phyloP scores from a whole-genome alignment of 2,113 vertebrate species.

The Chiloscyllium plagiosum region DNA sequence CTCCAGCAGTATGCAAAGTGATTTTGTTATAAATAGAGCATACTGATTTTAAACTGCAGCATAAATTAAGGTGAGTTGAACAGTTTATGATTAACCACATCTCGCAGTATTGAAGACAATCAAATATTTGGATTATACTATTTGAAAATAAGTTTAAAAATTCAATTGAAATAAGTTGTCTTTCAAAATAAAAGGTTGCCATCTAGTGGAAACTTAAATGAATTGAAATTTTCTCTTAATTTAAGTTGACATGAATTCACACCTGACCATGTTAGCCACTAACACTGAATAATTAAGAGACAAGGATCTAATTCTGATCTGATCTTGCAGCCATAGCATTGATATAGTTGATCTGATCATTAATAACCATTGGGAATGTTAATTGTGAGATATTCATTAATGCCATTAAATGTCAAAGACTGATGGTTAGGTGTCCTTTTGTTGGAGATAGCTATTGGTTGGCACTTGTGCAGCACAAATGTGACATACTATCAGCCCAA shows the following conservation, averaged over 20 bases:
- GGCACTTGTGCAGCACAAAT: too few species aligned
- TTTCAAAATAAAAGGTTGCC: slow-evolving; percentile 20
- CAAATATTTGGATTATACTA: neutral
- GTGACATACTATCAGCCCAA: too few species aligned
- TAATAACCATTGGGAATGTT: too few species aligned
- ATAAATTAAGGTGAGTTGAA: neutral
- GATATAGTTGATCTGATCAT: too few species aligned
- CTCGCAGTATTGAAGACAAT: neutral
- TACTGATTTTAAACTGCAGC: neutral
- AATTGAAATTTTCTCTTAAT: neutral
- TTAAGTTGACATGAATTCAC: neutral
- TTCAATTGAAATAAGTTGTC: neutral
- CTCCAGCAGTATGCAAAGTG: neutral
- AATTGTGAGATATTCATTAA: too few species aligned
- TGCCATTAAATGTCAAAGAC: too few species aligned
- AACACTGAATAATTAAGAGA: too few species aligned
- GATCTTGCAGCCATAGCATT: too few species aligned
- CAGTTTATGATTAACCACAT: neutral
- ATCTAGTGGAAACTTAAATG: neutral
- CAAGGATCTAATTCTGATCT: too few species aligned
- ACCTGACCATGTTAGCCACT: neutral
- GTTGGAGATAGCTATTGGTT: too few species aligned
- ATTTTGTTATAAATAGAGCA: neutral
- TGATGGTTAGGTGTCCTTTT: too few species aligned
- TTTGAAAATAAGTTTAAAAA: neutral